These are phyloP conservation scores for Hirtodrosophila confusa DNA, from an alignment of 2,888 invertebrate genomes.

Conservation along the genomic window DNA sequence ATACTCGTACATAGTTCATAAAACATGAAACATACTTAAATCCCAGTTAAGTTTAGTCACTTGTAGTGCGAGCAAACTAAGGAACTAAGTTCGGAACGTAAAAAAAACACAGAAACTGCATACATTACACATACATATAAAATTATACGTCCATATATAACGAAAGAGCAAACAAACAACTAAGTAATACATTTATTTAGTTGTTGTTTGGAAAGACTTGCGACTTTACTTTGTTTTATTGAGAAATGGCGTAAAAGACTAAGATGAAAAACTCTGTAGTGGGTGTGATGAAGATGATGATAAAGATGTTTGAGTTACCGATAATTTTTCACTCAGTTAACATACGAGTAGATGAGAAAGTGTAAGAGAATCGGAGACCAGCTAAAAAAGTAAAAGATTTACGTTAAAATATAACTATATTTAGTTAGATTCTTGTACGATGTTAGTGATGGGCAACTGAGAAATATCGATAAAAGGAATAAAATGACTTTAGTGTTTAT, in stretches of 20 bases:
- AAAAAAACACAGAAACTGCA: slow-evolving; percentile 19
- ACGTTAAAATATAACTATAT: background rate
- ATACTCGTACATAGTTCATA: slow-evolving; percentile 44
- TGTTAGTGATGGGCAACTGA: slow-evolving; percentile 11
- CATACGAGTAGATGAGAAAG: slow-evolving; percentile 3
- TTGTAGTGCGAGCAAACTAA: slow-evolving; percentile 57
- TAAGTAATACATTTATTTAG: slow-evolving; percentile 56
- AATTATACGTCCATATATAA: slow-evolving; percentile 72
- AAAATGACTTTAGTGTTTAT: too few relatives aligned
- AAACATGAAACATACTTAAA: slow-evolving; percentile 40
- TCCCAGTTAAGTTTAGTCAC: slow-evolving; percentile 71
- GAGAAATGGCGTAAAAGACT: slow-evolving; percentile 38
- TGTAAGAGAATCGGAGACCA: slow-evolving; percentile 4
- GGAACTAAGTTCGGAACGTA: slow-evolving; percentile 68
- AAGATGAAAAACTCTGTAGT: slow-evolving; percentile 21
- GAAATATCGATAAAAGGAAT: background rate
- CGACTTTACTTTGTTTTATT: slow-evolving; percentile 53
- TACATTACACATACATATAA: slow-evolving; percentile 51
- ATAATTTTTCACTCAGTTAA: slow-evolving; percentile 30
- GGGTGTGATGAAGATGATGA: slow-evolving; percentile 13
- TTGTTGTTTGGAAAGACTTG: slow-evolving; percentile 66
- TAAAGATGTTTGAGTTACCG: slow-evolving; percentile 11
- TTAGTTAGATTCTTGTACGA: slow-evolving; percentile 11
- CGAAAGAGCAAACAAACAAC: slow-evolving; percentile 48
- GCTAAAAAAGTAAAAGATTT: slow-evolving; percentile 15